Conservation (phyloP, 2,113 vertebrate species). For the Hirundichthys speculiger region DNA sequence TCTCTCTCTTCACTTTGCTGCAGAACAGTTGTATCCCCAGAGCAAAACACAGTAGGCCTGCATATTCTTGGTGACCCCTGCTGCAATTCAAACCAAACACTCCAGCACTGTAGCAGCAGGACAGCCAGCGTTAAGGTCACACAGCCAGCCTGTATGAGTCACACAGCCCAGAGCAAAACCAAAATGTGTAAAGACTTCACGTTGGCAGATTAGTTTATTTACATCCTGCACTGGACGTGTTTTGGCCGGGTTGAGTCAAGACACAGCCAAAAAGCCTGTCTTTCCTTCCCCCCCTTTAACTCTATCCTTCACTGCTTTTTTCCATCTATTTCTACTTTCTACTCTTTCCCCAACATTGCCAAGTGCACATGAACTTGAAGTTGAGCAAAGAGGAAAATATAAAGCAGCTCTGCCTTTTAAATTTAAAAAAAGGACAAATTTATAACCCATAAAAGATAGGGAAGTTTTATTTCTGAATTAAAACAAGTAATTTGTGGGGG, state of each 20-base stretch:
- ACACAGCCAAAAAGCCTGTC: slow-evolving; percentile 56
- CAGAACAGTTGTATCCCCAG: slow-evolving; percentile 1
- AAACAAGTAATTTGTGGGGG: slow-evolving; percentile 54
- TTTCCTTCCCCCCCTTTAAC: slow-evolving; percentile 41
- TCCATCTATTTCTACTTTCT: slow-evolving; percentile 4
- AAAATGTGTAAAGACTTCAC: slow-evolving; percentile 69
- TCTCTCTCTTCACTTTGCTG: neutral
- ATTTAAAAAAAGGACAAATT: slow-evolving; percentile 58
- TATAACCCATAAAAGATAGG: slow-evolving; percentile 74
- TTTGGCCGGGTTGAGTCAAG: slow-evolving; percentile 50
- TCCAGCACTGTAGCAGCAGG: slow-evolving; percentile 38
- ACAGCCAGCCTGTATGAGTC: slow-evolving; percentile 53
- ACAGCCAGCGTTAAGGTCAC: slow-evolving; percentile 52
- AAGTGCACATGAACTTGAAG: slow-evolving; percentile 62
- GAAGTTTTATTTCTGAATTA: slow-evolving; percentile 72
- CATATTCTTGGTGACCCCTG: slow-evolving; percentile 52
- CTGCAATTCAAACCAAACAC: slow-evolving; percentile 61
- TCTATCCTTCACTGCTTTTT: slow-evolving; percentile 22
- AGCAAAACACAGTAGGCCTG: slow-evolving; percentile 13
- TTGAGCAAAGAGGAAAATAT: slow-evolving; percentile 49
- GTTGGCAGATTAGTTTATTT: slow-evolving; percentile 75
- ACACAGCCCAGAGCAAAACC: slow-evolving; percentile 51
- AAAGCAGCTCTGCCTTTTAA: slow-evolving; percentile 39
- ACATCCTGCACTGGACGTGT: slow-evolving; percentile 74
- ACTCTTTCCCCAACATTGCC: slow-evolving; percentile 36